A percentile compares a stretch with the other conserved stretches of the same genome.
phyloP scores from a whole-genome alignment of 2,888 invertebrate genomes.

The Lochmaea crataegi region DNA sequence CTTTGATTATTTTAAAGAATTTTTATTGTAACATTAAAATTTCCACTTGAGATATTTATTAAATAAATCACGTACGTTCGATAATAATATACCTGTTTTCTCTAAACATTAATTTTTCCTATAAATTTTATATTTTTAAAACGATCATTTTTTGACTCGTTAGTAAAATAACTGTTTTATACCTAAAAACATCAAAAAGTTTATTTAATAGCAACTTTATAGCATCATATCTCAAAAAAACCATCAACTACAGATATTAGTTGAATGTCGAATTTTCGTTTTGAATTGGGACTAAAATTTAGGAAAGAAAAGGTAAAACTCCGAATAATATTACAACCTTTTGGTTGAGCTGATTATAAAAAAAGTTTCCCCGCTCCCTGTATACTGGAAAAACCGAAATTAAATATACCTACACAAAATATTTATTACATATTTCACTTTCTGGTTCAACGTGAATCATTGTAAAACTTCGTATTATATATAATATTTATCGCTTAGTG shows the following conservation, averaged over 20 bases:
- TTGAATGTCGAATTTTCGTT: too few relatives aligned
- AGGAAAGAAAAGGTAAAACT: too few relatives aligned
- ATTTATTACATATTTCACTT: constrained; percentile 39
- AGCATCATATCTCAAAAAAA: too few relatives aligned
- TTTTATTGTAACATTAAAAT: constrained; percentile 55
- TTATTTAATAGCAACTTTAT: too few relatives aligned
- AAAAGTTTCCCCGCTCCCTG: too few relatives aligned
- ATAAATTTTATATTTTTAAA: constrained; percentile 6
- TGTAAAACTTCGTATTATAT: constrained; percentile 41
- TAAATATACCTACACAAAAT: constrained; percentile 18
- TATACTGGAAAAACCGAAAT: not conserved
- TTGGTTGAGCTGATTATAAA: too few relatives aligned
- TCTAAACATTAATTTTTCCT: constrained; percentile 12
- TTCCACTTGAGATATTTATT: constrained; percentile 51
- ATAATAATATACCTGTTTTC: constrained; percentile 10
- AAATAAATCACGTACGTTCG: constrained; percentile 46
- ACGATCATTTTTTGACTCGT: not conserved
- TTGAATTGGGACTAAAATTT: too few relatives aligned
- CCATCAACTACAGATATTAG: too few relatives aligned
- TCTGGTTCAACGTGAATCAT: constrained; percentile 45
- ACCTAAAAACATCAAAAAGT: too few relatives aligned
- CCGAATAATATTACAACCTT: too few relatives aligned
- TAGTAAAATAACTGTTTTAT: too few relatives aligned
- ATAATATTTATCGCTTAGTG: constrained; percentile 55
- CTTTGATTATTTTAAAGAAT: constrained; percentile 55